A percentile compares a stretch with the other conserved stretches of the same genome.
Evolutionary conservation across 2,888 invertebrate species (phyloP).

Genomic region (Amblyteles armatorius): DNA sequence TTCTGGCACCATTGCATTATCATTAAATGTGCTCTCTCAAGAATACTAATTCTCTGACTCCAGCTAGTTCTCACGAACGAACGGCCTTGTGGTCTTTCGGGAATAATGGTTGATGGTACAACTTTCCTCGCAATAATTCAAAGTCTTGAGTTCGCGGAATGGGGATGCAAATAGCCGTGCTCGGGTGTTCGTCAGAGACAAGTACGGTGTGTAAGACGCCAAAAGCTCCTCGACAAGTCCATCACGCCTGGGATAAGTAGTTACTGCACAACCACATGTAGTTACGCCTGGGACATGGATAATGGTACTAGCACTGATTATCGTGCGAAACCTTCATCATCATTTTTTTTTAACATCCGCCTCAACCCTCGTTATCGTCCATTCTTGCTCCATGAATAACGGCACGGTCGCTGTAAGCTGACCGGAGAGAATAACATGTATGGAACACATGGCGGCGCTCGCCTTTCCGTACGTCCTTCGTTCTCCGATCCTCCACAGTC

Average conservation of each 20-base stretch:
- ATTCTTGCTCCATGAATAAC: neutral
- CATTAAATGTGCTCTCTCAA: slow-evolving; percentile 61
- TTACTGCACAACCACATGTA: neutral
- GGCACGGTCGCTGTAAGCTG: neutral
- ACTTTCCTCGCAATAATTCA: slow-evolving; percentile 58
- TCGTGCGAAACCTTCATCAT: neutral
- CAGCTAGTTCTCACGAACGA: slow-evolving; percentile 28
- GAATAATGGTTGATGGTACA: slow-evolving; percentile 52
- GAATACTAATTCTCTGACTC: slow-evolving; percentile 56
- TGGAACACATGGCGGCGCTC: neutral
- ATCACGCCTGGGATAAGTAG: neutral
- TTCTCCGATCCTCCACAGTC: neutral
- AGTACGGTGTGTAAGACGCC: slow-evolving; percentile 5
- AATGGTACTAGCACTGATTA: neutral
- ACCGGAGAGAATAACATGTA: neutral
- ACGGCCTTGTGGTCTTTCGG: slow-evolving; percentile 37
- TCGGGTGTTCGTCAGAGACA: slow-evolving; percentile 16
- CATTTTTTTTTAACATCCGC: neutral
- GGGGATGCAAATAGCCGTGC: slow-evolving; percentile 6
- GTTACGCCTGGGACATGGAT: neutral
- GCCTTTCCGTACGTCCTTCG: neutral
- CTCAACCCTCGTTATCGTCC: neutral
- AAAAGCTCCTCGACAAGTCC: neutral
- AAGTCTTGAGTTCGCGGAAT: slow-evolving; percentile 22
- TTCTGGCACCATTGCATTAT: slow-evolving; percentile 62